These are phyloP conservation scores for Diorhabda elongata DNA, from an alignment of 1,140 invertebrate species.

Conservation along the genomic window DNA sequence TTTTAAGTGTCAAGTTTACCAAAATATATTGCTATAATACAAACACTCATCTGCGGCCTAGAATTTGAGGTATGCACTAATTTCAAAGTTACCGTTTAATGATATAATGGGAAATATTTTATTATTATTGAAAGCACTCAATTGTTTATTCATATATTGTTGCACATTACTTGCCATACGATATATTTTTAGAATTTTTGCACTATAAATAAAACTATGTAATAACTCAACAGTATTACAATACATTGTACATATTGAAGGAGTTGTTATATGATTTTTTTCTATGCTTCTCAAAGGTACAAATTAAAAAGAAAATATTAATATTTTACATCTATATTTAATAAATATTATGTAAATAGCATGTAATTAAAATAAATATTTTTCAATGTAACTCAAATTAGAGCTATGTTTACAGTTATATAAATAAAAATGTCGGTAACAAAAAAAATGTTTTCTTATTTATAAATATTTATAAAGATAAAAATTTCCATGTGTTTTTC, in stretches of 20 bases:
- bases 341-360: constrained; percentile 25
- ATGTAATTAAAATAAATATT: constrained; percentile 30
- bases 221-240: too few species aligned
- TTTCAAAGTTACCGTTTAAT: too few species aligned
- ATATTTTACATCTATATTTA: constrained; percentile 21
- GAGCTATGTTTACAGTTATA: constrained; percentile 9
- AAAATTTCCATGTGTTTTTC: constrained; percentile 13
- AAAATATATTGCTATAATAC: too few species aligned
- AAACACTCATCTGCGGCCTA: too few species aligned
- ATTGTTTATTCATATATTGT: background rate
- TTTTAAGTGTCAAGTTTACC: too few species aligned
- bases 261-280: constrained; percentile 3
- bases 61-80: too few species aligned
- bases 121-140: too few species aligned
- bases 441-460: constrained; percentile 19
- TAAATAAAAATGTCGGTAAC: constrained; percentile 11
- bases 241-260: too few species aligned
- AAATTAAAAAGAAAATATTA: constrained; percentile 16
- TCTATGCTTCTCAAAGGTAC: constrained; percentile 14
- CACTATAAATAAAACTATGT: background rate
- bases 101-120: too few species aligned
- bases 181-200: background rate
- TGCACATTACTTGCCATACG: background rate
- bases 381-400: constrained; percentile 16
- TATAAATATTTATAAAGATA: constrained; percentile 9